phyloP scores from a whole-genome alignment of 1,140 invertebrate species.

The Frieseomelitta varia region DNA sequence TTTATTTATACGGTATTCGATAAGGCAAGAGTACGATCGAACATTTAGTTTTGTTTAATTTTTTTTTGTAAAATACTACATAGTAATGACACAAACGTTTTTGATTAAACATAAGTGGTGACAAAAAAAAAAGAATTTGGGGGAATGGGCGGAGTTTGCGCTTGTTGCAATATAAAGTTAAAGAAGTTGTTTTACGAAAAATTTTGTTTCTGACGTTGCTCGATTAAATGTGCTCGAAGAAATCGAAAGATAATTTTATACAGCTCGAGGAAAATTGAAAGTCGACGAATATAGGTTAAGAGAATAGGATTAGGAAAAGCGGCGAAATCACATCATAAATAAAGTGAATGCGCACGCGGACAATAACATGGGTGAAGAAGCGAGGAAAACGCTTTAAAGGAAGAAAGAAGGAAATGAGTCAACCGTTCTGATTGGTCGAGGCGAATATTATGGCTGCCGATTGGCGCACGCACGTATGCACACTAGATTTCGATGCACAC shows the following conservation, averaged over 20 bases:
- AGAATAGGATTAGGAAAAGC: constrained; percentile 6
- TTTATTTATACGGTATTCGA: background rate
- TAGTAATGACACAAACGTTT: background rate
- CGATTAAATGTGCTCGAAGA: background rate
- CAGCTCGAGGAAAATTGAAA: background rate
- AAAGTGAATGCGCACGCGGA: constrained; percentile 58
- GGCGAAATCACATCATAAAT: constrained; percentile 45
- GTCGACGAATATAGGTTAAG: constrained; percentile 46
- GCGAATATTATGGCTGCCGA: constrained; percentile 69
- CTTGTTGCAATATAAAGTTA: constrained; percentile 29
- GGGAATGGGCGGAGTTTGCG: constrained; percentile 66
- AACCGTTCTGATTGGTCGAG: constrained; percentile 67
- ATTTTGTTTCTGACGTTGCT: background rate
- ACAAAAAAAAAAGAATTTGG: constrained; percentile 42
- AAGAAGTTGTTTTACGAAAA: background rate
- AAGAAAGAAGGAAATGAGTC: constrained; percentile 40
- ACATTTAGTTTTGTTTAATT: background rate
- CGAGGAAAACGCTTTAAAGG: constrained; percentile 16
- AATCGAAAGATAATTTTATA: background rate
- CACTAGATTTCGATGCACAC: constrained; percentile 14
- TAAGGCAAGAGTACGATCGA: background rate
- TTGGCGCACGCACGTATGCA: constrained; percentile 59
- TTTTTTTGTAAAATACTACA: background rate
- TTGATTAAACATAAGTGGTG: background rate
- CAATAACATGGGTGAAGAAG: constrained; percentile 24